Conservation (phyloP, 2,888 invertebrate genomes). For the Mythimna vitellina region DNA sequence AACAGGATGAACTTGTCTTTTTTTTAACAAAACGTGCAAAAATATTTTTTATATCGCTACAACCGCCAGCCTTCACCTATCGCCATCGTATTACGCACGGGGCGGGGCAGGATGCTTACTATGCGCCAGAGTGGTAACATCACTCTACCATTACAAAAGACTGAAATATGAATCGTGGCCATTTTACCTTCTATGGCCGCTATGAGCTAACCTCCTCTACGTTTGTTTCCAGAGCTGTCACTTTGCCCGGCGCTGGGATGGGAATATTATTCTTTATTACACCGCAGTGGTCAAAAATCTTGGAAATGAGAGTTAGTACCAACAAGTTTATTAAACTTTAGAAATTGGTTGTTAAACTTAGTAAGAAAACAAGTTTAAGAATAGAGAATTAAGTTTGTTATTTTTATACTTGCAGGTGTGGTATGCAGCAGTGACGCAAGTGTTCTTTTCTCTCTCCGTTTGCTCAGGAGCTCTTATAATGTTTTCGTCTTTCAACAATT, state of each 20-base stretch:
- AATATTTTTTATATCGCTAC: too few species aligned
- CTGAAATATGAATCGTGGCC: too few species aligned
- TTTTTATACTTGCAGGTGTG: slow-evolving; percentile 90
- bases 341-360: not conserved
- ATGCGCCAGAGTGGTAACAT: too few species aligned
- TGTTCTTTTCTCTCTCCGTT: slow-evolving; percentile 94
- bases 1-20: too few species aligned
- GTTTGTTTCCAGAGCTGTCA: slow-evolving; percentile 87
- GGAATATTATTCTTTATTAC: slow-evolving; percentile 95
- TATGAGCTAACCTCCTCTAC: too few species aligned
- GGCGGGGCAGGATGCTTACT: too few species aligned
- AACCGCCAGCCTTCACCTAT: too few species aligned
- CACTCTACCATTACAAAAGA: too few species aligned
- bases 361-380: not conserved
- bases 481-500: slow-evolving; percentile 95
- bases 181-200: too few species aligned
- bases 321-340: not conserved
- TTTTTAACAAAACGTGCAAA: too few species aligned
- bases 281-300: slow-evolving; percentile 94
- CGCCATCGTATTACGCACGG: too few species aligned
- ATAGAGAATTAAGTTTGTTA: not conserved
- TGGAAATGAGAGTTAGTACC: slow-evolving; percentile 91
- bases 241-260: slow-evolving; percentile 92
- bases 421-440: slow-evolving; percentile 95
- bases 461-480: slow-evolving; percentile 95